Base-by-base conservation (phyloP, 2,888 invertebrate genomes). In the Heliconius erato region DNA sequence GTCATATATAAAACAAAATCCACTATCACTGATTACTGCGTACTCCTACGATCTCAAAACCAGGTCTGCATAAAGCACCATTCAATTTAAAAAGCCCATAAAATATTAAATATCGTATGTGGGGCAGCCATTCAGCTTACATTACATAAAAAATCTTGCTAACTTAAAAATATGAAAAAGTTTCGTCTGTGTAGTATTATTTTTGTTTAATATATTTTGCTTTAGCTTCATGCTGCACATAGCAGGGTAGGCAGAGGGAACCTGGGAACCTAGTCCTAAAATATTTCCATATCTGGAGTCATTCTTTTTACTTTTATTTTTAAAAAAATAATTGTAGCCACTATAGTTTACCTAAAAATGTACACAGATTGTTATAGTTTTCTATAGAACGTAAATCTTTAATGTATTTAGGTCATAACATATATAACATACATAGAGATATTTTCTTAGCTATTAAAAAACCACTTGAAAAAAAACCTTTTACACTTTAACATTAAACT, bases 51-150 rank as follows among this genome's bases (percentile, higher is more conserved):
- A 67, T 65, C 77, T 77, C 44, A 63, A 79, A 84, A 81, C 67
- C 72, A 79, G 80, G 79, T 79, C 79, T 67, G 67, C 77, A 81
- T 79, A 77, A 84, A 76, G 63, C 83, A 81, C 84, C 82, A 84
- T 86, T 86, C 82, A 84, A 85, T 84, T 83, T 84, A 85, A 86
- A 85, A 84, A 84, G 85, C 63, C 83, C 83, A 84, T 84, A 84
- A 84, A 85, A 82, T 83, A 84, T 85, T 83, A 84, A 85, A 82
- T 81, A 82, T 79, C 79, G 83, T 86, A 87, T 85, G 85, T 87
- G 85, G 86, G 87, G 82, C 86, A 84, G 86, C 84, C 84, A 87
- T 87, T 87, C 87, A 89, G 88, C 87, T 86, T 85, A 82, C 82
- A 84, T 84, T 85, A 85, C 82, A 86, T 85, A 85, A 85, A 85